Evolutionary conservation across 2,797 vertebrate species (phyloP).

Genomic region (Spinibarbus caldwelli): DNA sequence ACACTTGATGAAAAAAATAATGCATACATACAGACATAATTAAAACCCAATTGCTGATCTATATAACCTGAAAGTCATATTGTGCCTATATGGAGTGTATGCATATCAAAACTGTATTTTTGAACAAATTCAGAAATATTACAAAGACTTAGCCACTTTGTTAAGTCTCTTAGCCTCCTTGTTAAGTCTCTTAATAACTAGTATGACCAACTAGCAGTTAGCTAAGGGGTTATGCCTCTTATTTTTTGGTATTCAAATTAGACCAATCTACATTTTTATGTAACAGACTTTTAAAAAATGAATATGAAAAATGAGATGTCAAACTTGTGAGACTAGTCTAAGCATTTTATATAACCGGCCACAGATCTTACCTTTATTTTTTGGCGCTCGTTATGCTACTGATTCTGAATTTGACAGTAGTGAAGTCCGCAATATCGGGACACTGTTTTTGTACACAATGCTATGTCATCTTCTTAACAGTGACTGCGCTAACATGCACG

Average conservation of each 20-base stretch:
- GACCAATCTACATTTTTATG: background rate
- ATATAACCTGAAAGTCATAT: background rate
- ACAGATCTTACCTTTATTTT: background rate
- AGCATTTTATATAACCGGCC: background rate
- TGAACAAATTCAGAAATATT: background rate
- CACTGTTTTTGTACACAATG: background rate
- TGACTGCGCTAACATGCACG: slow-evolving; percentile 80
- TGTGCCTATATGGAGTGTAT: background rate
- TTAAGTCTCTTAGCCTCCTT: background rate
- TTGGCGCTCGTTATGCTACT: background rate
- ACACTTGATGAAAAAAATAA: background rate
- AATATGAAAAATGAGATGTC: background rate
- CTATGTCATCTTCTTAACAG: slow-evolving; percentile 66
- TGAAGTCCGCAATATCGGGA: background rate
- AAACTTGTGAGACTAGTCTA: background rate
- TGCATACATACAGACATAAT: background rate
- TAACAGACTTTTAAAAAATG: background rate
- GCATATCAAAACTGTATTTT: background rate
- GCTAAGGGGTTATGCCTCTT: background rate
- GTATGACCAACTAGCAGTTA: background rate
- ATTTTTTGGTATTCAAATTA: background rate
- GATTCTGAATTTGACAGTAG: background rate
- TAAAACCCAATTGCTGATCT: background rate
- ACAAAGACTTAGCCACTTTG: background rate
- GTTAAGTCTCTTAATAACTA: background rate